Evolutionary conservation across 2,888 invertebrate species (phyloP), one percentile per base, ranked within the genome.

Genomic region (Tromatobia lineatoria): DNA sequence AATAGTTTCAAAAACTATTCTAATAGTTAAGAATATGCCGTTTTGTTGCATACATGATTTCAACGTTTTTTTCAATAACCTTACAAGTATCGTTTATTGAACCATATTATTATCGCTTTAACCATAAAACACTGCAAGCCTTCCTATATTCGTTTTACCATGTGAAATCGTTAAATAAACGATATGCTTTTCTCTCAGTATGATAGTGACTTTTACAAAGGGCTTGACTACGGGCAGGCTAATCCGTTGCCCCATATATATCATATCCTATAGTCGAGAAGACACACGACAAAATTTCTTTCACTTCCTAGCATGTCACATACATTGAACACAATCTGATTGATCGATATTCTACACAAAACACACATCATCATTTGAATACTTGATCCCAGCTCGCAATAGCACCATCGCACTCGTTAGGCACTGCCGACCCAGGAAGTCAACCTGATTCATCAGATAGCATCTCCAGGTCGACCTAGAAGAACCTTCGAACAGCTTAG

Each of bases 311-410:
- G 25, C 23, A 25, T 25, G 57, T 57, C 23, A 15, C 57, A 57
- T 23, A 20, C 54, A 25, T 13, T 57, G 6, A 50, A 18, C 15
- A 6, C 50, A n/a, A 7, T 4, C 18, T 50, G 50, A 50, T 3
- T 13, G 23, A 25, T 57, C 25, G 25, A 11, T 13, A 57, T 57
- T 23, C 25, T 4, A 25, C 15, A 23, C 57, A 57, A 57, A 57
- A n/a, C 15, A 57, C n/a, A 57, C 8, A 54, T 54, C 52, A 20
- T 54, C 52, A 25, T 57, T 25, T 25, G 25, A 57, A 57, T 25
- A 25, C 13, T 57, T 57, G 13, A 57, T 57, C 57, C 25, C 15
- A 57, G 50, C 3, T 18, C 7, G 18, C 50, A 23, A 25, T 13
- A 25, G 13, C 38, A 57, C 23, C 13, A 25, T 4, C 57, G 57